Percentiles rank a stretch among this genome's conserved stretches.
phyloP scores from a whole-genome alignment of 35 echinoderm and acorn worm species.

The Anneissia japonica region DNA sequence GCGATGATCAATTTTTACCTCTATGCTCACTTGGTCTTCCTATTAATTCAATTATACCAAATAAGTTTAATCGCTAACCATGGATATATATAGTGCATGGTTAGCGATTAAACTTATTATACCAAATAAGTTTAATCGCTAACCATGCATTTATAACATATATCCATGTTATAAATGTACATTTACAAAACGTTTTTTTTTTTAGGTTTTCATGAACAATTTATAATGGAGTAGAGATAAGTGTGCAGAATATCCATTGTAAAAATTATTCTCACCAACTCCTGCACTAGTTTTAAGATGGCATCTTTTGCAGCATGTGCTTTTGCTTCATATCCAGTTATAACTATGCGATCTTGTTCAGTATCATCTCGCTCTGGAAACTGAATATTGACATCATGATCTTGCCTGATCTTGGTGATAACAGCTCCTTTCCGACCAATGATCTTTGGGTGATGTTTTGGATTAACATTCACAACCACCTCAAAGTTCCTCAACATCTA shows the following conservation, averaged over 20 bases:
- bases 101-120: neutral
- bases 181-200: too few relatives aligned
- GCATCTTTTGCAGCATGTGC: conserved; percentile 67
- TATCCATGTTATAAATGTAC: too few relatives aligned
- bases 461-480: conserved; percentile 48
- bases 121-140: neutral
- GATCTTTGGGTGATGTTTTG: conserved; percentile 97
- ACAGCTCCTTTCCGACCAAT: conserved; percentile 79
- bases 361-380: conserved; percentile 63
- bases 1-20: conserved; percentile 62
- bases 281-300: conserved; percentile 69
- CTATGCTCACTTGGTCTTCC: conserved; percentile 64
- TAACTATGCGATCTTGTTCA: conserved; percentile 49
- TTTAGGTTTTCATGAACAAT: too few relatives aligned
- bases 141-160: too few relatives aligned
- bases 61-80: neutral
- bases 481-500: conserved; percentile 64
- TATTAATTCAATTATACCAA: neutral
- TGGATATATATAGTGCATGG: neutral
- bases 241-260: neutral
- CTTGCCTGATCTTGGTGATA: conserved; percentile 71
- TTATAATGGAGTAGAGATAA: too few relatives aligned
- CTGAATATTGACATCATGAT: conserved; percentile 89
- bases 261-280: conserved; percentile 84
- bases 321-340: conserved; percentile 76